Base-by-base conservation (phyloP, 2,113 vertebrate species). In the Aramus guarauna region DNA sequence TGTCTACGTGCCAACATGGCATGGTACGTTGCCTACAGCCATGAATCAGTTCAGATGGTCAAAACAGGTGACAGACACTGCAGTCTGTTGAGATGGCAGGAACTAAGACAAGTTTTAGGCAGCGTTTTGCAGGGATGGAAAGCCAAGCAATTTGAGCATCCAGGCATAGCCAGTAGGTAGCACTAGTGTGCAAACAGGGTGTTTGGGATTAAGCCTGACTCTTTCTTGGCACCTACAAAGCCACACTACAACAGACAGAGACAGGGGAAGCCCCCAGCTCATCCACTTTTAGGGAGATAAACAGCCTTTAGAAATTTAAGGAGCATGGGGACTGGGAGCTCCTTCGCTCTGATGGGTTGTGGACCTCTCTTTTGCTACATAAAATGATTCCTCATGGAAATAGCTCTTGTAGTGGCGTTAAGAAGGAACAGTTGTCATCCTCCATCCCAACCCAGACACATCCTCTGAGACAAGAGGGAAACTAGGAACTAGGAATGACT, bases 1-100 rank as follows among this genome's bases (percentile, higher is more conserved):
- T 14, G 30, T 9, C 41, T 12, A 11, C 0, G 0, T 39, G 24
- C 66, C 0, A 0, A 17, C 14, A 7, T 9, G n/a, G n/a, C 1
- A 4, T 8, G 30, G 26, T 13, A 43, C 4, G 1, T 36, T 22
- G 30, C 21, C 60, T 43, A 4, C 32, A 50, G 59, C 32, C 1
- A 0, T 13, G 24, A 36, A 15, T 50, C 24, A 5, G 36, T 50
- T 50, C 5, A 20, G 39, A n/a, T 12, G 24, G 16, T 48, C 41
- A 47, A 55, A 64, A 73, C 9, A 14, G 24, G 48, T 41, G 67
- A 41, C 24, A 26, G 39, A 26, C 58, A 4, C 24, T 15, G 7
- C 50, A 64, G 41, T 13, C 52, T 41, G 1, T 22, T 11, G 43
- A 30, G 36, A 32, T 32, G 32, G 32, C 15, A 15, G 50, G 30